These are phyloP conservation scores for Pocillopora grandis DNA, from an alignment of 92 coral and sea anemone species.

Conservation along the genomic window DNA sequence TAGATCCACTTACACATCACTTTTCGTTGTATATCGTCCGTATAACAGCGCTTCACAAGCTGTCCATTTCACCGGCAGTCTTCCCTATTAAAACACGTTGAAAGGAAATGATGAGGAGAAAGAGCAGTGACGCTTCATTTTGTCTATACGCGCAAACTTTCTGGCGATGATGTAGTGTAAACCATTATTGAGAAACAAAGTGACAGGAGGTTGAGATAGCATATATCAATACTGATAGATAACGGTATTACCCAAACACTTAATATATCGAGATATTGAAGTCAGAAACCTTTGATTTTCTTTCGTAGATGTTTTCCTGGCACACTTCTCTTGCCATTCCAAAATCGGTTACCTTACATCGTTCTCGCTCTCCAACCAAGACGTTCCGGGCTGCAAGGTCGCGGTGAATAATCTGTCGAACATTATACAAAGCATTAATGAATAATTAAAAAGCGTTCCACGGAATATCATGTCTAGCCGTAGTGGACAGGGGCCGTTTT, in stretches of 20 bases:
- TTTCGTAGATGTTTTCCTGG: constrained; percentile 56
- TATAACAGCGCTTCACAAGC: constrained; percentile 74
- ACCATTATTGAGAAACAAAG: no score
- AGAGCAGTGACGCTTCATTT: not conserved
- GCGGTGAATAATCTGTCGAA: constrained; percentile 55
- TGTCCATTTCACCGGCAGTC: constrained; percentile 86
- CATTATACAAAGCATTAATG: not conserved
- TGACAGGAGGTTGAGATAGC: no score
- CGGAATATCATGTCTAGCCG: no score
- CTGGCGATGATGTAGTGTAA: no score
- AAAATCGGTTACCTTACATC: constrained; percentile 65
- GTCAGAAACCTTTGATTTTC: constrained; percentile 46
- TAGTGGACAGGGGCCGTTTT: no score
- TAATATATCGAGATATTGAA: not conserved
- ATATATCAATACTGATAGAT: no score
- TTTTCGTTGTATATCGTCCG: constrained; percentile 75
- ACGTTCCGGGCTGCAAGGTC: constrained; percentile 75
- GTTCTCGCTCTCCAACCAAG: constrained; percentile 61
- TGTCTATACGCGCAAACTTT: no score
- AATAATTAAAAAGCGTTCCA: not conserved
- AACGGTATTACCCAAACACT: not conserved
- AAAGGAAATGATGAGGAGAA: not conserved
- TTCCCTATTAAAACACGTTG: constrained; percentile 42
- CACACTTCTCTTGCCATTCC: constrained; percentile 69
- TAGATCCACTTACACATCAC: constrained; percentile 67